phyloP scores from a whole-genome alignment of 2,888 invertebrate species.

The Volucella inflata region DNA sequence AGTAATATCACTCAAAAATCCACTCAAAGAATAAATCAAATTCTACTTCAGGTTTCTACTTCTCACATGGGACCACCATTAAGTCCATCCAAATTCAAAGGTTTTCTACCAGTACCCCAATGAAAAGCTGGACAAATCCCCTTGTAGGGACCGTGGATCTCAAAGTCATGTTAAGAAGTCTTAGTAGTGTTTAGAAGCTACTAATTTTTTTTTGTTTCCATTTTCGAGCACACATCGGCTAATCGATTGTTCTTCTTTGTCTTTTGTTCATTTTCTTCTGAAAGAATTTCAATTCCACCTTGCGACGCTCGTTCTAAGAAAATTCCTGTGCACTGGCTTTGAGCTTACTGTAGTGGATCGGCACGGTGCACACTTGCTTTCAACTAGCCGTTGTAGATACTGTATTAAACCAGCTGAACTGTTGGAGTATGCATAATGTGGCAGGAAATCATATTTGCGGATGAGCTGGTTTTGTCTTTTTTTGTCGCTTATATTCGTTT shows the following conservation, averaged over 20 bases:
- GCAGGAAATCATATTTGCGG: constrained; percentile 63
- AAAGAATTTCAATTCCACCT: not conserved
- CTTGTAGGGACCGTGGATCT: constrained; percentile 28
- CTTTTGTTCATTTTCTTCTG: constrained; percentile 40
- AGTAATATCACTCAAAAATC: too few species aligned
- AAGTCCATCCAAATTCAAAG: not conserved
- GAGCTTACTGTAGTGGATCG: not conserved
- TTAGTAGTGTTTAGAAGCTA: constrained; percentile 41
- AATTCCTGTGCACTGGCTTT: constrained; percentile 1
- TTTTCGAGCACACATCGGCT: constrained; percentile 9
- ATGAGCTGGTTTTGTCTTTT: constrained; percentile 23
- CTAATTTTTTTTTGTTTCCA: not conserved
- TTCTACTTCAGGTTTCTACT: too few species aligned
- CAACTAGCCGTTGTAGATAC: not conserved
- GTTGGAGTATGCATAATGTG: constrained; percentile 59
- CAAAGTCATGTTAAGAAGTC: constrained; percentile 57
- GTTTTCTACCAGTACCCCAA: constrained; percentile 31
- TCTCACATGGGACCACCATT: too few species aligned
- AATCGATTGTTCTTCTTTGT: constrained; percentile 35
- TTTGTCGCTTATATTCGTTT: not conserved
- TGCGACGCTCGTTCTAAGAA: not conserved
- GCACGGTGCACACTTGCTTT: not conserved
- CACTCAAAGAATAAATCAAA: too few species aligned
- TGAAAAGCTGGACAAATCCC: constrained; percentile 33
- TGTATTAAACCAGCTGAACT: not conserved